Evolutionary conservation across 2,113 vertebrate species (phyloP).

Genomic region (Podilymbus podiceps): DNA sequence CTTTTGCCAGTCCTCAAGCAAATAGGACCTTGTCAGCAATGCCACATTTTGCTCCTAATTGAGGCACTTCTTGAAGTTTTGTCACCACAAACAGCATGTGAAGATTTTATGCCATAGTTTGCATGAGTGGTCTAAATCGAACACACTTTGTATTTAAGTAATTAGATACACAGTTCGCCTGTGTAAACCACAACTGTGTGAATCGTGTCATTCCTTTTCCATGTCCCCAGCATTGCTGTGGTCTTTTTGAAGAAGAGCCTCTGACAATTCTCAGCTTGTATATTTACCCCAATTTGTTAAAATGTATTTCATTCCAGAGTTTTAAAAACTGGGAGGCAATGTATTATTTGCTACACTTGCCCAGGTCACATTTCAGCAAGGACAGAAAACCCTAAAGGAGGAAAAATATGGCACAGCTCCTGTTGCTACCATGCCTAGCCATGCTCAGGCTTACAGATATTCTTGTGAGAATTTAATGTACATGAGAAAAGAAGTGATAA

Average conservation of each 20-base stretch:
- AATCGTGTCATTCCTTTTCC: neutral
- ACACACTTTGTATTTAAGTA: neutral
- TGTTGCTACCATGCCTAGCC: neutral
- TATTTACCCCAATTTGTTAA: neutral
- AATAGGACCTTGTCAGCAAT: neutral
- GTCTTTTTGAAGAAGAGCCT: neutral
- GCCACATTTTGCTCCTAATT: neutral
- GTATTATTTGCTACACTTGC: neutral
- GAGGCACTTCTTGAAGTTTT: neutral
- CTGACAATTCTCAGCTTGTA: neutral
- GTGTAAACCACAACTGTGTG: neutral
- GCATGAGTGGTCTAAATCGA: neutral
- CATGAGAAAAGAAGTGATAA: constrained; percentile 35
- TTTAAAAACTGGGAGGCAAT: neutral
- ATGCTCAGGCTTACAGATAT: neutral
- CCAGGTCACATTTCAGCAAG: neutral
- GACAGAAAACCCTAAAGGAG: neutral
- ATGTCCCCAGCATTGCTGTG: neutral
- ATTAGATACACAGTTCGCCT: neutral
- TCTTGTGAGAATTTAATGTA: neutral
- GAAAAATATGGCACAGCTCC: neutral
- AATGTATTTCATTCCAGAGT: neutral
- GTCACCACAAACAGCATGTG: neutral
- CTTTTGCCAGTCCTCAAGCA: neutral
- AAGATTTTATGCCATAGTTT: neutral